Evolutionary conservation across 2,113 vertebrate genomes (phyloP).

Genomic region (Gila orcuttii): DNA sequence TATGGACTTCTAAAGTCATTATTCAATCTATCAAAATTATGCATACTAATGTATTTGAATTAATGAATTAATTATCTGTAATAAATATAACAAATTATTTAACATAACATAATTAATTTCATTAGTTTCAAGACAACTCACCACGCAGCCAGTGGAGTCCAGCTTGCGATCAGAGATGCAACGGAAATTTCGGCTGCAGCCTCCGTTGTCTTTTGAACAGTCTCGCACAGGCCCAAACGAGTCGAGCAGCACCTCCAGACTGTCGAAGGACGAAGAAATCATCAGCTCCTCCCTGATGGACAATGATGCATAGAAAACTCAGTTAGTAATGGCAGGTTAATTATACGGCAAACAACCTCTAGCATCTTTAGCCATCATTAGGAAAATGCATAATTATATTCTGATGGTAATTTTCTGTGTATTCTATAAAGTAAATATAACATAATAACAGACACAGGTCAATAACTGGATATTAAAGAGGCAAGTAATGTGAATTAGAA

Average conservation of each 20-base stretch:
- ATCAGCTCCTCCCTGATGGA: constrained; percentile 91
- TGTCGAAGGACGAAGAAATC: constrained; percentile 98
- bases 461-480: not conserved
- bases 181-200: constrained; percentile 97
- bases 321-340: not conserved
- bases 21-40: no score
- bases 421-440: not conserved
- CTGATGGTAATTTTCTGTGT: constrained; percentile 2
- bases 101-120: not conserved
- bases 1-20: not conserved
- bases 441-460: not conserved
- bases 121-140: constrained; percentile 69
- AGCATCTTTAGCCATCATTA: not conserved
- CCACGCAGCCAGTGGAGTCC: constrained; percentile 95
- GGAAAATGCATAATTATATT: not conserved
- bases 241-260: constrained; percentile 94
- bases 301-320: constrained; percentile 33
- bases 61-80: not conserved
- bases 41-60: not conserved
- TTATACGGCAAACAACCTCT: not conserved
- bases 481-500: not conserved
- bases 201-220: constrained; percentile 94
- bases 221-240: constrained; percentile 95
- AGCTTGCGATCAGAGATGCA: constrained; percentile 96
- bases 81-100: not conserved